Evolutionary conservation across 2,888 invertebrate genomes (phyloP).

Genomic region (Tetrapedia diversipes): DNA sequence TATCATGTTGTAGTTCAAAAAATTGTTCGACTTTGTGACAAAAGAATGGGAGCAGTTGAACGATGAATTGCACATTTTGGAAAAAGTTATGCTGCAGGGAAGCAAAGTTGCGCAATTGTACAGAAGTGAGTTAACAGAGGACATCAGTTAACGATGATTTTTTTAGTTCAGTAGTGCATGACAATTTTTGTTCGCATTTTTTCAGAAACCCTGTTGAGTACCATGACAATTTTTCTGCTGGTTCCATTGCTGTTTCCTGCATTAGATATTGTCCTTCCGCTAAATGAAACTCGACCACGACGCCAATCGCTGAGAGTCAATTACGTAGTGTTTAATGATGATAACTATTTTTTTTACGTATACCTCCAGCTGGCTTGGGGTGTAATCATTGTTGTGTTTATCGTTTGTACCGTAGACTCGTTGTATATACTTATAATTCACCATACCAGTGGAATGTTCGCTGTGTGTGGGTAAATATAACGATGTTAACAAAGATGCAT

Average conservation of each 20-base stretch:
- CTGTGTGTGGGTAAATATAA: slow-evolving; percentile 32
- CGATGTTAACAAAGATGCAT: background rate
- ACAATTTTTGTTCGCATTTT: background rate
- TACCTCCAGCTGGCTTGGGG: slow-evolving; percentile 3
- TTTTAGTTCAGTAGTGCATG: background rate
- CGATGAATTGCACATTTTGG: slow-evolving; percentile 1
- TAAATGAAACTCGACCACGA: slow-evolving; percentile 49
- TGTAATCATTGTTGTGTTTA: background rate
- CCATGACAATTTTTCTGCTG: background rate
- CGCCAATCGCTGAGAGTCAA: slow-evolving; percentile 23
- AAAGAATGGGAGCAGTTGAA: slow-evolving; percentile 11
- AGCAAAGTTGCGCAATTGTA: slow-evolving; percentile 11
- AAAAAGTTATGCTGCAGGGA: slow-evolving; percentile 6
- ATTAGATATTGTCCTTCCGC: slow-evolving; percentile 31
- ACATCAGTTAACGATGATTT: background rate
- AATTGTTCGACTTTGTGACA: slow-evolving; percentile 5
- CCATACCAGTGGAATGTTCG: slow-evolving; percentile 50
- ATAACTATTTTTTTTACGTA: slow-evolving; percentile 38
- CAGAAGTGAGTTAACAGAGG: slow-evolving; percentile 13
- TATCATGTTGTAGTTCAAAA: slow-evolving; percentile 14
- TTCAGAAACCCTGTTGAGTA: background rate
- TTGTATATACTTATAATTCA: slow-evolving; percentile 40
- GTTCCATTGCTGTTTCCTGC: slow-evolving; percentile 6
- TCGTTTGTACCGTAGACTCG: slow-evolving; percentile 29
- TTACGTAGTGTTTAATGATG: slow-evolving; percentile 31